Percentiles rank a stretch among this genome's conserved stretches.
Conservation (phyloP, 2,113 vertebrate species). For the Pyrgilauda ruficollis region DNA sequence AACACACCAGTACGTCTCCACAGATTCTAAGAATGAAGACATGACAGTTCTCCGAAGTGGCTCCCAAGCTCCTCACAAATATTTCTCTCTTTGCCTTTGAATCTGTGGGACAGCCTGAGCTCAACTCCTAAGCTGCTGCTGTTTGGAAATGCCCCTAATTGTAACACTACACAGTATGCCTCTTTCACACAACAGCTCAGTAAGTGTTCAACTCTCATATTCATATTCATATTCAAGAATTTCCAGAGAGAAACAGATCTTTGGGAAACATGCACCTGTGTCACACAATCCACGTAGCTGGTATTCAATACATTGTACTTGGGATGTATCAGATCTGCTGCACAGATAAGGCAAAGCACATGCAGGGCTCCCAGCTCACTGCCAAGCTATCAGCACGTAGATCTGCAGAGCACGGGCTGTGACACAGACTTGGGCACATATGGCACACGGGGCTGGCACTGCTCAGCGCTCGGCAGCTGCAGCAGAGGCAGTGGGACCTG, state of each 20-base stretch:
- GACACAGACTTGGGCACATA: not conserved
- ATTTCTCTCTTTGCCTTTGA: not conserved
- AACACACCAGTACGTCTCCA: not conserved
- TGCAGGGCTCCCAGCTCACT: not conserved
- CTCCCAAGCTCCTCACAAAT: not conserved
- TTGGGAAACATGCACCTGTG: not conserved
- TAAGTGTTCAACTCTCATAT: not conserved
- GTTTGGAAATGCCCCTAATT: not conserved
- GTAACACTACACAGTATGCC: not conserved
- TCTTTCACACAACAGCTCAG: not conserved
- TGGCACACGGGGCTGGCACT: not conserved
- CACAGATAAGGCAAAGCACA: not conserved
- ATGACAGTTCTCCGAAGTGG: accelerated
- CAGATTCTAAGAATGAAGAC: not conserved
- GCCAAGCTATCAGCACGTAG: not conserved
- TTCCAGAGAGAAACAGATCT: not conserved
- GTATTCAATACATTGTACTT: not conserved
- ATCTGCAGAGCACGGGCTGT: not conserved
- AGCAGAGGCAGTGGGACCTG: accelerated
- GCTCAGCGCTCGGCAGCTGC: not conserved
- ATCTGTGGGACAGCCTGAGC: not conserved
- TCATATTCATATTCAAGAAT: not conserved
- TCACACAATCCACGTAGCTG: not conserved
- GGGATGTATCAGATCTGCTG: not conserved
- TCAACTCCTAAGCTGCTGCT: not conserved